phyloP scores from a whole-genome alignment of 23 tunicate genomes.

The Ascidia mentula region DNA sequence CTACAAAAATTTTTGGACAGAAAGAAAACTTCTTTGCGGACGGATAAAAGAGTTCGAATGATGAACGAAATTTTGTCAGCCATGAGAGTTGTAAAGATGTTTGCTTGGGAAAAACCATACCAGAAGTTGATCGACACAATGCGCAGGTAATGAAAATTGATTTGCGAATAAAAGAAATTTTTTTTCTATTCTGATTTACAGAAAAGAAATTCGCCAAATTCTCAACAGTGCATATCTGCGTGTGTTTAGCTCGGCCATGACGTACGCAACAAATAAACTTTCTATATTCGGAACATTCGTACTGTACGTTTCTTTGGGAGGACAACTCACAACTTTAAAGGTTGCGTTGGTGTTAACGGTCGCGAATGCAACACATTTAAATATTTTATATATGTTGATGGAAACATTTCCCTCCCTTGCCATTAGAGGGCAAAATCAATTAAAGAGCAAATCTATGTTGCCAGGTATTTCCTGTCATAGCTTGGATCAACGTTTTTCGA shows the following conservation, averaged over 20 bases:
- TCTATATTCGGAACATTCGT: constrained; percentile 37
- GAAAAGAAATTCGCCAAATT: constrained; percentile 49
- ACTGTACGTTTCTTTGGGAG: constrained; percentile 31
- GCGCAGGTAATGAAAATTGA: background rate
- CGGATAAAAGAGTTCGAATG: background rate
- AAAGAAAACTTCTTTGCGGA: background rate
- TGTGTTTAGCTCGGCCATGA: constrained; percentile 38
- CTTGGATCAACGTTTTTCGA: constrained; percentile 47
- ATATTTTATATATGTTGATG: no score
- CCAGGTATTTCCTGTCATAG: constrained; percentile 60
- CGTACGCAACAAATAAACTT: constrained; percentile 17
- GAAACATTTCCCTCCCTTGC: no score
- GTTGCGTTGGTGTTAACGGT: no score
- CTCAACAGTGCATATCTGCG: constrained; percentile 24
- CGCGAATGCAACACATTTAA: no score
- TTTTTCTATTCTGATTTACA: background rate
- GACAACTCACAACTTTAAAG: constrained; percentile 38
- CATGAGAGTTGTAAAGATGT: background rate
- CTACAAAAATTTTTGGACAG: background rate
- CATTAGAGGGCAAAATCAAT: no score
- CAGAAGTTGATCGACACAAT: background rate
- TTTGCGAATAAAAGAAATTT: background rate
- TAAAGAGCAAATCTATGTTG: background rate
- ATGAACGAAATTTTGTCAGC: background rate
- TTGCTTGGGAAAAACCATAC: constrained; percentile 1